Conservation (phyloP, 2,797 vertebrate species). For the Danio jaintianensis region DNA sequence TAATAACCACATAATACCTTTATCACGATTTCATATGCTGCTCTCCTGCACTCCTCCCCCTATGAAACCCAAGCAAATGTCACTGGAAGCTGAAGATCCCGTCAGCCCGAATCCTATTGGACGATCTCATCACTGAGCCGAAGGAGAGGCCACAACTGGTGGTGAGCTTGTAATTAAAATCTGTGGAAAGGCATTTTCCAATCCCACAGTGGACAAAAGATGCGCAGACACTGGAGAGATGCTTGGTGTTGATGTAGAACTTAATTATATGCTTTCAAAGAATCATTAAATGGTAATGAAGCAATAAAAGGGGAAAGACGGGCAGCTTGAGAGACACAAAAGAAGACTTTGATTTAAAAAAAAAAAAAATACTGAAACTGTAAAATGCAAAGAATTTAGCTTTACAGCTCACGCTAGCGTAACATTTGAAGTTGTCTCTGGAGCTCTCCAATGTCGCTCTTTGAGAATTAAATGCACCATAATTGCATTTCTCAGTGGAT, state of each 20-base stretch:
- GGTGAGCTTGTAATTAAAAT: slow-evolving; percentile 75
- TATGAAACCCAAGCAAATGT: slow-evolving; percentile 55
- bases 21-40: slow-evolving; percentile 48
- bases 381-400: neutral
- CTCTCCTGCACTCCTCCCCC: slow-evolving; percentile 25
- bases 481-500: slow-evolving; percentile 77
- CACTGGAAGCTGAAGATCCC: slow-evolving; percentile 35
- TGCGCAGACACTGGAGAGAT: slow-evolving; percentile 69
- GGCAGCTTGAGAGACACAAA: neutral
- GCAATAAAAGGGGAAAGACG: slow-evolving; percentile 16
- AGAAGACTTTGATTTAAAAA: slow-evolving; percentile 1
- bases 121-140: slow-evolving; percentile 56
- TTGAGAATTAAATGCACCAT: slow-evolving; percentile 72
- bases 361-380: neutral
- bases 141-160: slow-evolving; percentile 61
- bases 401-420: slow-evolving; percentile 5
- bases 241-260: slow-evolving; percentile 56
- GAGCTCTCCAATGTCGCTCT: slow-evolving; percentile 59
- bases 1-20: slow-evolving; percentile 49
- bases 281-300: slow-evolving; percentile 73
- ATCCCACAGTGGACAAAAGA: slow-evolving; percentile 66
- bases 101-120: slow-evolving; percentile 22
- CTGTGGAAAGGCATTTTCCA: slow-evolving; percentile 67
- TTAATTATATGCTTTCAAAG: slow-evolving; percentile 66
- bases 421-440: slow-evolving; percentile 11